These are phyloP conservation scores for Aix galericulata DNA, from an alignment of 2,113 vertebrate genomes.

Conservation along the genomic window DNA sequence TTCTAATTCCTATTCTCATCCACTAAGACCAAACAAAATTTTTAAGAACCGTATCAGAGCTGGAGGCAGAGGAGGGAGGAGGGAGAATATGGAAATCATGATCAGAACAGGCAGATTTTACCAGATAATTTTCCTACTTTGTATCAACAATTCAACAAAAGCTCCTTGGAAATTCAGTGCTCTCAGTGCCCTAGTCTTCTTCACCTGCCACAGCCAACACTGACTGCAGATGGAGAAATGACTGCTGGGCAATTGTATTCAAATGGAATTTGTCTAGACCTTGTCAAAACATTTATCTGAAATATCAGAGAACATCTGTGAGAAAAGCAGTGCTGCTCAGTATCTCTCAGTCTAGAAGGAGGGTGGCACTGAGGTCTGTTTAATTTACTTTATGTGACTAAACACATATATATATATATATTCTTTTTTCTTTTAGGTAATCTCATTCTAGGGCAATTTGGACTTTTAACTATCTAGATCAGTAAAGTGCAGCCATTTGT, in stretches of 20 bases:
- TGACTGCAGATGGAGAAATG: background rate
- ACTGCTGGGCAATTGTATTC: background rate
- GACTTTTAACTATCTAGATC: background rate
- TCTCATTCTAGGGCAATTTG: background rate
- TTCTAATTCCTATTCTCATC: background rate
- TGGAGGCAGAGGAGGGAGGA: no score
- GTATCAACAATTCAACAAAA: background rate
- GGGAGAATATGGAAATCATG: background rate
- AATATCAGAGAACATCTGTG: background rate
- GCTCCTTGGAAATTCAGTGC: background rate
- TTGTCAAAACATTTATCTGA: background rate
- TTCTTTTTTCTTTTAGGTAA: background rate
- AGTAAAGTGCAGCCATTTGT: background rate
- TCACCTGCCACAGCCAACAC: background rate
- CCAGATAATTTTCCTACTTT: background rate
- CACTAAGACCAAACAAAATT: background rate
- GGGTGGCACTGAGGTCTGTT: background rate
- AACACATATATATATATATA: background rate
- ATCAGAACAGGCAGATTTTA: background rate
- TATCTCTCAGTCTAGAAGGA: background rate
- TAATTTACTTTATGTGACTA: background rate
- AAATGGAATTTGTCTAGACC: background rate
- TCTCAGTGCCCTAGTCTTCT: background rate
- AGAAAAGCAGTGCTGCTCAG: background rate
- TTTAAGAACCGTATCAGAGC: background rate